Evolutionary conservation across 2,113 vertebrate species (phyloP).

Genomic region (Ptychochromis oligacanthus): DNA sequence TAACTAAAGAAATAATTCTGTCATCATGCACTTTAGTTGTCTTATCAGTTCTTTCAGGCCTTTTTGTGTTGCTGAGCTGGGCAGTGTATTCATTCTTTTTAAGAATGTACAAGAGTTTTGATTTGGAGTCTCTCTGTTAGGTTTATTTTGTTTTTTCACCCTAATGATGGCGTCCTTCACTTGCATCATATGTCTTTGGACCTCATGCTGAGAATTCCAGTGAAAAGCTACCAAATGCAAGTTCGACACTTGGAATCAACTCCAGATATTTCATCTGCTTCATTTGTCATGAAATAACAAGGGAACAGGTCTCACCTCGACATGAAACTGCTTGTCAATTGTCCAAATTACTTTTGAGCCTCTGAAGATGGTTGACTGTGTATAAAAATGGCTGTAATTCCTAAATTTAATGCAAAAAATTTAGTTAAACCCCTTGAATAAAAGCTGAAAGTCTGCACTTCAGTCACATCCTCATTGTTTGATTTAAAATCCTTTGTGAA

Average conservation of each 20-base stretch:
- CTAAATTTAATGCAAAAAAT: too few relatives aligned
- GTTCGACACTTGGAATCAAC: accelerated
- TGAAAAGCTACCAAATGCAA: background rate
- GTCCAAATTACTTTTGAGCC: background rate
- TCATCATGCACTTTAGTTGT: background rate
- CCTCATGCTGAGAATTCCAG: background rate
- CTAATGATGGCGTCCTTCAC: background rate
- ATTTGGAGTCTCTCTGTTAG: background rate
- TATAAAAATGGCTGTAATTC: background rate
- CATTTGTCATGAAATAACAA: background rate
- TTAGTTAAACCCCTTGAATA: background rate
- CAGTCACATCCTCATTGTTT: background rate
- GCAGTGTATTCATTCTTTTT: background rate
- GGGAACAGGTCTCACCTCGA: too few relatives aligned
- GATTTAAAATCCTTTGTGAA: background rate
- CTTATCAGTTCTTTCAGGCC: background rate
- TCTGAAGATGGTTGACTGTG: background rate
- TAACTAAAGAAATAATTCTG: background rate
- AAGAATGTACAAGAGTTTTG: background rate
- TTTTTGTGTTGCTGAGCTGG: background rate
- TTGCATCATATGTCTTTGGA: background rate
- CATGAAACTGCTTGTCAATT: background rate
- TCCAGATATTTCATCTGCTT: background rate
- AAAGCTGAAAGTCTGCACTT: background rate
- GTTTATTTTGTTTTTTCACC: background rate